Conservation (phyloP, 2,888 invertebrate genomes). For the Agrypnus murinus region DNA sequence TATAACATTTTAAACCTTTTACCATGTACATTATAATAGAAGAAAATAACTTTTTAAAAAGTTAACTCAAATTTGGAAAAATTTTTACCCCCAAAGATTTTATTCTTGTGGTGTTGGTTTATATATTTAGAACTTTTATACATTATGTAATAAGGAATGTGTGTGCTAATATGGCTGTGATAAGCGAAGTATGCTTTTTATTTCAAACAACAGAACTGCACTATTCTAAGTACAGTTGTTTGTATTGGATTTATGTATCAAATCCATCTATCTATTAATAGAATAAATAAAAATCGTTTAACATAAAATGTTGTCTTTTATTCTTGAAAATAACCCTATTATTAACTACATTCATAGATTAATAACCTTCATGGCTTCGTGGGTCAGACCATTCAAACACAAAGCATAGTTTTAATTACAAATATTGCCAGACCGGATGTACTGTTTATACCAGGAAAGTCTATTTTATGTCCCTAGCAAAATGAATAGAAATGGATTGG, state of each 20-base stretch:
- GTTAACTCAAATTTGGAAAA: background rate
- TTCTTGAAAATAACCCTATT: no score
- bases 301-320: constrained; percentile 4
- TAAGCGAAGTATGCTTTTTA: constrained; percentile 59
- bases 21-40: no score
- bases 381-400: no score
- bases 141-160: constrained; percentile 56
- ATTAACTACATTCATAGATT: no score
- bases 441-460: no score
- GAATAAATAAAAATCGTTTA: constrained; percentile 31
- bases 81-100: constrained; percentile 15
- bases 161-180: constrained; percentile 69
- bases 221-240: constrained; percentile 29
- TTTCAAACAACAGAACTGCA: constrained; percentile 20
- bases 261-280: constrained; percentile 32
- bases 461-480: no score
- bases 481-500: no score
- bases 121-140: constrained; percentile 35
- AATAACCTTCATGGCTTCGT: background rate
- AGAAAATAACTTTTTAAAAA: background rate
- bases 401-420: no score
- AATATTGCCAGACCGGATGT: no score
- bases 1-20: constrained; percentile 1
- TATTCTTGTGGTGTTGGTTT: constrained; percentile 34
- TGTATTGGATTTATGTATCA: constrained; percentile 38